Evolutionary conservation across 2,797 vertebrate species (phyloP).

Genomic region (Phaenicophaeus curvirostris): DNA sequence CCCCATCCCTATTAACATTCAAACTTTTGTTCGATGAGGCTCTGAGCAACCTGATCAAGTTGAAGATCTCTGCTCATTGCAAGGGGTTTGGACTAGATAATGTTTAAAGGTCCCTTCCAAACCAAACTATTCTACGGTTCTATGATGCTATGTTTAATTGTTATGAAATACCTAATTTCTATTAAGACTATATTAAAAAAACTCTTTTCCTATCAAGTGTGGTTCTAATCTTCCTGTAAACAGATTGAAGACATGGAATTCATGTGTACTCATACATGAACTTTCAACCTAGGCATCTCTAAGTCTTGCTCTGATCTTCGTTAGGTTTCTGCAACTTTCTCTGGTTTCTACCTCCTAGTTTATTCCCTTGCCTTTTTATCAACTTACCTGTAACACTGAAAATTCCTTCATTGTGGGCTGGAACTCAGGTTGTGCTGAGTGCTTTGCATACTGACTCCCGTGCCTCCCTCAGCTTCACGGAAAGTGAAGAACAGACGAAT

Average conservation of each 20-base stretch:
- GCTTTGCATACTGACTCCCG: background rate
- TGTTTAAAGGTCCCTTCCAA: too few species aligned
- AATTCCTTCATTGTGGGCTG: background rate
- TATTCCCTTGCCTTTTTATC: background rate
- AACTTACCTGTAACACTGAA: background rate
- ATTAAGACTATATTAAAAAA: background rate
- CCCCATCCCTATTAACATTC: too few species aligned
- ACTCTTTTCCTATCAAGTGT: background rate
- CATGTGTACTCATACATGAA: background rate
- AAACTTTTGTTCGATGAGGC: too few species aligned
- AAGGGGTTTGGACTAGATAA: too few species aligned
- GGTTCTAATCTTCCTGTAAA: background rate
- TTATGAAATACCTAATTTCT: background rate
- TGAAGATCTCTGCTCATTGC: too few species aligned
- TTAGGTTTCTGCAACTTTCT: background rate
- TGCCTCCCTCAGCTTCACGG: background rate
- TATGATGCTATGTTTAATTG: background rate
- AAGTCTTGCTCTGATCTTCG: background rate
- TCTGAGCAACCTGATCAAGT: too few species aligned
- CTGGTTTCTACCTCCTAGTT: background rate
- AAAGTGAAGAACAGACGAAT: background rate
- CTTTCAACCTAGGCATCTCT: too few species aligned
- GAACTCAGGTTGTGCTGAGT: fast-evolving
- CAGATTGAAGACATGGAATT: background rate
- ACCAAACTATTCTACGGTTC: too few species aligned